Conservation (phyloP, 2,113 vertebrate genomes). For the Brachypodius melanocephalos region DNA sequence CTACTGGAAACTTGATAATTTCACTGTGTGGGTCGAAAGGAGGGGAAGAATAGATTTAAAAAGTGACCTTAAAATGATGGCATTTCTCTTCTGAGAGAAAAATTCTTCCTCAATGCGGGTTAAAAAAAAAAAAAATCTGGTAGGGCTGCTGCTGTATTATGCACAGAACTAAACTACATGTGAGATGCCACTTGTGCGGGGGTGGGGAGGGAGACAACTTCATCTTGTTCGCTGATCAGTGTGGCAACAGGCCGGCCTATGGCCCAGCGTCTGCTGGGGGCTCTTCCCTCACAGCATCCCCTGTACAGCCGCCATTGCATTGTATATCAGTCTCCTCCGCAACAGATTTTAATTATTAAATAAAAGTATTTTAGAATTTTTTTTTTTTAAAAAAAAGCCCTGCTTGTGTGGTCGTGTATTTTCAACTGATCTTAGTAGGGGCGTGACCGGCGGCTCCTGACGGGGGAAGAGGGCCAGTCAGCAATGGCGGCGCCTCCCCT, state of each 20-base stretch:
- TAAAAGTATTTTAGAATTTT: conserved; percentile 89
- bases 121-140: not conserved
- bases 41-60: not conserved
- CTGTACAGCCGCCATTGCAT: conserved; percentile 80
- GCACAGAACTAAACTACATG: not conserved
- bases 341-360: conserved; percentile 86
- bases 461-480: accelerated
- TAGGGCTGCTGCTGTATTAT: not conserved
- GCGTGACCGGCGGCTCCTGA: no score
- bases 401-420: not conserved
- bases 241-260: not conserved
- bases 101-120: not conserved
- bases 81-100: not conserved
- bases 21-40: not conserved
- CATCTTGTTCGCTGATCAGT: not conserved
- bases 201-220: not conserved
- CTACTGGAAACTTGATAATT: not conserved
- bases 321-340: conserved; percentile 88
- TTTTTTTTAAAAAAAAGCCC: conserved; percentile 63
- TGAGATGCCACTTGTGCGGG: not conserved
- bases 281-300: conserved; percentile 61
- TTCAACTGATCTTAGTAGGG: accelerated
- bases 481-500: not conserved
- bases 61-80: conserved; percentile 54
- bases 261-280: not conserved